phyloP scores from a whole-genome alignment of 2,113 vertebrate genomes.

The Rhinopithecus roxellana region DNA sequence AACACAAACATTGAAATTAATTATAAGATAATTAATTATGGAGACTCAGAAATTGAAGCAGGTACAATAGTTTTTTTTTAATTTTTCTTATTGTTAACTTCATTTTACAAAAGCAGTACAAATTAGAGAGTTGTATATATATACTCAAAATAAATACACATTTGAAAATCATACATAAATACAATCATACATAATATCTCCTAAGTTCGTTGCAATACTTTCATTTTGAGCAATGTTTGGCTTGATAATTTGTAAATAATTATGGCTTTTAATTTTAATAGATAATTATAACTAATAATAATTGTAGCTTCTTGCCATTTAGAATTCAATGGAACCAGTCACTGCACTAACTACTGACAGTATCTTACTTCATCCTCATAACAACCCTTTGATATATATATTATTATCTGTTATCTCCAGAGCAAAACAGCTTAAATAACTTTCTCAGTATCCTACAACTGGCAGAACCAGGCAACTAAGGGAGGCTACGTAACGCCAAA shows the following conservation, averaged over 20 bases:
- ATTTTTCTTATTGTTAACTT: not conserved
- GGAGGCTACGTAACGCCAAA: not conserved
- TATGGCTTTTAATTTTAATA: not conserved
- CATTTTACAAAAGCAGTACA: not conserved
- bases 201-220: not conserved
- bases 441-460: not conserved
- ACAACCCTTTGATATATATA: not conserved
- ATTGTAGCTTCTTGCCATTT: not conserved
- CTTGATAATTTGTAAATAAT: slow-evolving; percentile 5
- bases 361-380: not conserved
- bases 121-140: not conserved
- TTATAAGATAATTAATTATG: not conserved
- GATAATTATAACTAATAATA: slow-evolving; percentile 30
- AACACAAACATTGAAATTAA: not conserved
- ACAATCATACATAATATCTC: not conserved
- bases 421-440: slow-evolving; percentile 1
- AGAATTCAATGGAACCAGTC: not conserved
- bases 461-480: not conserved
- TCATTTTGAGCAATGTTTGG: not conserved
- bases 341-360: not conserved
- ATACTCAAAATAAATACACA: slow-evolving; percentile 1
- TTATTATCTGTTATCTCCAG: slow-evolving; percentile 18
- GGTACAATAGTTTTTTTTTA: not conserved
- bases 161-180: slow-evolving; percentile 3
- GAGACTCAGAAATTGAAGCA: not conserved